Conservation (phyloP, 2,113 vertebrate species). For the Lathamus discolor region DNA sequence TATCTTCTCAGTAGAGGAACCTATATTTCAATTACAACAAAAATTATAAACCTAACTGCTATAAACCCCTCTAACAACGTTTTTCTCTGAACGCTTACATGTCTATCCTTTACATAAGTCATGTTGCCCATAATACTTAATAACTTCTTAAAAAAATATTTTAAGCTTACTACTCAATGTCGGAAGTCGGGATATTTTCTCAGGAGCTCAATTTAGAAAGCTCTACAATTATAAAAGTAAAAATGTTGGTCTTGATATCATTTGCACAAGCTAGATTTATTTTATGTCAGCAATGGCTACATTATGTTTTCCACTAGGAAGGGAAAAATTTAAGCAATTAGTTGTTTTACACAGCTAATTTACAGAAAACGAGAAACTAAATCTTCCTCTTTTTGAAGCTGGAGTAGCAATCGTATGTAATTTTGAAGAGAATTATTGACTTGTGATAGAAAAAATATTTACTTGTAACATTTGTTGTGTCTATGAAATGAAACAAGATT, state of each 20-base stretch:
- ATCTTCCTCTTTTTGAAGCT: neutral
- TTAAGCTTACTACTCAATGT: neutral
- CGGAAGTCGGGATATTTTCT: neutral
- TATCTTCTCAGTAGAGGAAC: neutral
- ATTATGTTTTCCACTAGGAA: neutral
- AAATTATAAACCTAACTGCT: neutral
- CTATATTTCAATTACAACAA: neutral
- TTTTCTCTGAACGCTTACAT: neutral
- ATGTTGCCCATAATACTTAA: neutral
- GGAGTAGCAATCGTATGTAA: neutral
- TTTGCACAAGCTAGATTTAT: neutral
- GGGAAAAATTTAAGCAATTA: neutral
- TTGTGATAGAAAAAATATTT: neutral
- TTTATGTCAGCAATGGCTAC: neutral
- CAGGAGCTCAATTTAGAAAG: neutral
- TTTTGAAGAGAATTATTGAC: neutral
- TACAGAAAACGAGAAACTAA: neutral
- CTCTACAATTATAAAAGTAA: neutral
- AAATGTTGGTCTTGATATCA: neutral
- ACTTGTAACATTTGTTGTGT: neutral
- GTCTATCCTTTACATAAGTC: neutral
- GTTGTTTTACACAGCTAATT: neutral
- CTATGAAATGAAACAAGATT: neutral
- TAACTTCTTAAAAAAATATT: neutral
- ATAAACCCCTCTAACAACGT: neutral